Conservation (phyloP, 2,888 invertebrate species). For the Hirtodrosophila cameraria region DNA sequence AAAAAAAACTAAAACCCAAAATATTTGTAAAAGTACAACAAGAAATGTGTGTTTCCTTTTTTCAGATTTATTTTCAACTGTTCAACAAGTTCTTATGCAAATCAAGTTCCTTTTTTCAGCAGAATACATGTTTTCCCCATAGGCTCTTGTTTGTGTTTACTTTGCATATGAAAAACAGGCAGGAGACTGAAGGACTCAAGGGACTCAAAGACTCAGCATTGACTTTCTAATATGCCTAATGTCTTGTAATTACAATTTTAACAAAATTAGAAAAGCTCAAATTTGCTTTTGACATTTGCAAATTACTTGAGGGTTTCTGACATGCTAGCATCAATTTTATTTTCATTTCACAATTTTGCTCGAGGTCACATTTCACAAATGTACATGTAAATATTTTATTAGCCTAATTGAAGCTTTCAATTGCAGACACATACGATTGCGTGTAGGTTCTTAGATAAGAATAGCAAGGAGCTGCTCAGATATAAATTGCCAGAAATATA, state of each 20-base stretch:
- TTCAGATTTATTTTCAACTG: not conserved
- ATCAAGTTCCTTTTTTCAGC: too few species aligned
- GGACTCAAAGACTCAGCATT: not conserved
- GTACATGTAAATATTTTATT: not conserved
- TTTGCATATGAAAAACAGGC: slow-evolving; percentile 14
- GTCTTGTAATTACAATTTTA: slow-evolving; percentile 28
- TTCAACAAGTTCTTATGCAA: not conserved
- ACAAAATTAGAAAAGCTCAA: not conserved
- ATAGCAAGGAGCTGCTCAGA: too few species aligned
- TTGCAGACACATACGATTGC: not conserved
- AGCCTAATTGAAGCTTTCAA: not conserved
- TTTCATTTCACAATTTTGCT: not conserved
- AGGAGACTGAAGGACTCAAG: not conserved
- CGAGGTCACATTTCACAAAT: not conserved
- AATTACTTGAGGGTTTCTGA: slow-evolving; percentile 5
- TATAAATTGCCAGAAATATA: too few species aligned
- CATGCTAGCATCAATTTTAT: not conserved
- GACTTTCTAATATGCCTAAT: slow-evolving; percentile 11
- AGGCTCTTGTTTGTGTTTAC: not conserved
- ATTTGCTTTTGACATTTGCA: slow-evolving; percentile 10
- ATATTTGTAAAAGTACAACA: slow-evolving; percentile 65
- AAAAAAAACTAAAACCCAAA: slow-evolving; percentile 62
- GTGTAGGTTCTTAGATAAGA: too few species aligned
- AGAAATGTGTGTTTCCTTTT: not conserved
- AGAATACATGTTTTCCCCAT: too few species aligned